phyloP scores from a whole-genome alignment of 2,113 vertebrate species.

The Tachysurus fulvidraco region DNA sequence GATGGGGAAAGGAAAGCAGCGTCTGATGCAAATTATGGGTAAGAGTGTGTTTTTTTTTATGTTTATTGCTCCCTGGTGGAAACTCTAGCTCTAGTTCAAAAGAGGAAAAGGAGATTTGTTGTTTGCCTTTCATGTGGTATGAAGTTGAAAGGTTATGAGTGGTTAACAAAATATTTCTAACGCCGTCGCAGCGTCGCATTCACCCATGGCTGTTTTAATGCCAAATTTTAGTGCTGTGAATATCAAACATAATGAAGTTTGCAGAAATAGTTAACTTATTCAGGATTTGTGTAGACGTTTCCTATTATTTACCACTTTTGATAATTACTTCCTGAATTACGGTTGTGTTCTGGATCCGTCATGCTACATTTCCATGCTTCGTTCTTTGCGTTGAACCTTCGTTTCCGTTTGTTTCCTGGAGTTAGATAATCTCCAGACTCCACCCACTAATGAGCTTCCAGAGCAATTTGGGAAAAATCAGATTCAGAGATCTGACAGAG shows the following conservation, averaged over 20 bases:
- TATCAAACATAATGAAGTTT: background rate
- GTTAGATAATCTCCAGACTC: constrained; percentile 37
- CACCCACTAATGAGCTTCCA: constrained; percentile 33
- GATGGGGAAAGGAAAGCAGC: background rate
- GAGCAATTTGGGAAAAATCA: constrained; percentile 29
- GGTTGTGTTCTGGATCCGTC: background rate
- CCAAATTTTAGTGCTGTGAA: constrained; percentile 17
- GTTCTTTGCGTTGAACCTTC: constrained; percentile 3
- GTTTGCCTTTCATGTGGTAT: constrained; percentile 21
- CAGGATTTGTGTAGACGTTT: background rate
- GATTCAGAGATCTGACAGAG: constrained; percentile 32
- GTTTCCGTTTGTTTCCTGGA: background rate
- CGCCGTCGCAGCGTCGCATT: background rate
- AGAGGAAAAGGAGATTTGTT: background rate
- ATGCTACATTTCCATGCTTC: constrained; percentile 23
- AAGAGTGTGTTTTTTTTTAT: background rate
- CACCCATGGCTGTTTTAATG: background rate
- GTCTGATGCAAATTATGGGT: constrained; percentile 20
- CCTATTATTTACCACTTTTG: background rate
- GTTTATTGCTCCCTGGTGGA: constrained; percentile 10
- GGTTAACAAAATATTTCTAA: constrained; percentile 7
- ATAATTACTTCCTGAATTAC: background rate
- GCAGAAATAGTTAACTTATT: background rate
- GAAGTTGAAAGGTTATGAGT: constrained; percentile 13
- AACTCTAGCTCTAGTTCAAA: constrained; percentile 28